phyloP scores from a whole-genome alignment of 2,888 invertebrate species.

The Xestia sexstrigata region DNA sequence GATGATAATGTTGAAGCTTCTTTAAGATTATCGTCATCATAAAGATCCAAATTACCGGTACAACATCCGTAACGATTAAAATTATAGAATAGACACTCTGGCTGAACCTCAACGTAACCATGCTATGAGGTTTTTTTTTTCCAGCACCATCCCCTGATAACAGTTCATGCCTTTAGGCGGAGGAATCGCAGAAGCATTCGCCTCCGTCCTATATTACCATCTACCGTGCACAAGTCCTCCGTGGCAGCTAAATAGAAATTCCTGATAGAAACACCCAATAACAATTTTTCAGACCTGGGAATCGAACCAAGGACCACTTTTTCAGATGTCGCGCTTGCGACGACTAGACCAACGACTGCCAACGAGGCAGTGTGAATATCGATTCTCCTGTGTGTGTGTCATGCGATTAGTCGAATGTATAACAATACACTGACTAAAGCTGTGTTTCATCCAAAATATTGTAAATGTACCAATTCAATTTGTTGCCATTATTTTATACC shows the following conservation, averaged over 20 bases:
- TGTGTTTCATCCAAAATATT: neutral
- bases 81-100: too few relatives aligned
- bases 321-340: neutral
- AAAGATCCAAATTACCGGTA: neutral
- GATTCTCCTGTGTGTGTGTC: neutral
- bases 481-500: neutral
- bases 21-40: neutral
- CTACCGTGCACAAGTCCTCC: neutral
- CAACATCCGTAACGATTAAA: neutral
- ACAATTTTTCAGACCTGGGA: neutral
- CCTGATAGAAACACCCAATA: neutral
- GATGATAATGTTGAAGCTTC: neutral
- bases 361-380: neutral
- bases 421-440: neutral
- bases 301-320: neutral
- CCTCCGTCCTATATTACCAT: neutral
- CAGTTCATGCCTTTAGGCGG: neutral
- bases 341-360: neutral
- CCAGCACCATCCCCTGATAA: neutral
- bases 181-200: neutral
- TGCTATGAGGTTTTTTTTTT: too few relatives aligned
- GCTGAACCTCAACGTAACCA: neutral
- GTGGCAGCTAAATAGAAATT: neutral
- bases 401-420: neutral
- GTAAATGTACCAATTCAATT: neutral